Percentiles rank a stretch among this genome's conserved stretches.
Conservation (phyloP, 2,888 invertebrate species). For the Cantharis flavilabris region DNA sequence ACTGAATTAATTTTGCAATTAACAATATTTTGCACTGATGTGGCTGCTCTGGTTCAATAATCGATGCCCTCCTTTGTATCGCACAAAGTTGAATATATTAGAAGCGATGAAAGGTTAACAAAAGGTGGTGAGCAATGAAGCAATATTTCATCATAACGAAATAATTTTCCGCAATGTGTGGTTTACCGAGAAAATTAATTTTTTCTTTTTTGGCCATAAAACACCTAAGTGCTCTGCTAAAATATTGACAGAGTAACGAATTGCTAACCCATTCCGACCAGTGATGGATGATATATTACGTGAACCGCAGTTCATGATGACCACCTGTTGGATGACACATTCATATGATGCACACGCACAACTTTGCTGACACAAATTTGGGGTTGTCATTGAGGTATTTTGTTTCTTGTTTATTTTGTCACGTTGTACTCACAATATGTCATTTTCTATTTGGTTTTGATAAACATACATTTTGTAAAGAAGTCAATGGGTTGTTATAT, state of each 20-base stretch:
- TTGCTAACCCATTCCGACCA: conserved; percentile 31
- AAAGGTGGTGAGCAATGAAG: neutral
- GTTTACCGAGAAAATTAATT: conserved; percentile 4
- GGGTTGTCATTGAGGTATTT: conserved; percentile 23
- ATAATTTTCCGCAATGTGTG: neutral
- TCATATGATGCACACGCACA: conserved; percentile 38
- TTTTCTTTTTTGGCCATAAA: conserved; percentile 12
- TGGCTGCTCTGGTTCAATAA: neutral
- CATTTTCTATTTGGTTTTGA: neutral
- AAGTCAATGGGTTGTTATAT: neutral
- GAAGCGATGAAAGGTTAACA: neutral
- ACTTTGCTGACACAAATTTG: conserved; percentile 25
- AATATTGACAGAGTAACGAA: conserved; percentile 36
- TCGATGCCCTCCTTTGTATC: neutral
- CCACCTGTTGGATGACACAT: conserved; percentile 46
- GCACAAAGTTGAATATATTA: neutral
- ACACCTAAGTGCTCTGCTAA: conserved; percentile 3
- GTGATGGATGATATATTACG: conserved; percentile 37
- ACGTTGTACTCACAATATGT: neutral
- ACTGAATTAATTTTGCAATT: neutral
- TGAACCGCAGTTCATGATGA: conserved; percentile 37
- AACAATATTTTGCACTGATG: neutral
- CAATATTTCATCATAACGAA: neutral
- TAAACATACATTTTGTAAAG: neutral
- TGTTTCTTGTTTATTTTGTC: conserved; percentile 19